These are phyloP conservation scores for Anagrus nilaparvatae DNA, from an alignment of 1,140 invertebrate genomes.

Conservation along the genomic window DNA sequence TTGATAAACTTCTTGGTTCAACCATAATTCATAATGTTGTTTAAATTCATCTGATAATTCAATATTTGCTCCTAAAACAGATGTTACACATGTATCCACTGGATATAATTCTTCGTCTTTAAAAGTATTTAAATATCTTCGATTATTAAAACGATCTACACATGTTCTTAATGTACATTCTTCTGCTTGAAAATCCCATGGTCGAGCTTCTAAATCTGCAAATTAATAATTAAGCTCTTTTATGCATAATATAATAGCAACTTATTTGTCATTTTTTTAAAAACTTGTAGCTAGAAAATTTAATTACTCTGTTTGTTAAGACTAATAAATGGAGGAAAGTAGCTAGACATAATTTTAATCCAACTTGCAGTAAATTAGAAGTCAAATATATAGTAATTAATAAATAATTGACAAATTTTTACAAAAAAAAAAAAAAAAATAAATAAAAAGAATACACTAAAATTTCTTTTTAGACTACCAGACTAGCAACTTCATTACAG, in stretches of 20 bases:
- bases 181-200: constrained; percentile 98
- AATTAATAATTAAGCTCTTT: constrained; percentile 1
- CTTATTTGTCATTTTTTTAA: constrained; percentile 7
- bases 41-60: constrained; percentile 94
- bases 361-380: too few relatives aligned
- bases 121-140: constrained; percentile 62
- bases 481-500: too few relatives aligned
- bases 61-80: constrained; percentile 64
- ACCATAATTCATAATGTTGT: constrained; percentile 91
- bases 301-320: too few relatives aligned
- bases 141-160: constrained; percentile 91
- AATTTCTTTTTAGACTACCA: too few relatives aligned
- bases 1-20: constrained; percentile 93
- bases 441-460: too few relatives aligned
- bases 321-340: too few relatives aligned
- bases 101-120: constrained; percentile 64
- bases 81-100: constrained; percentile 75
- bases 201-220: constrained; percentile 86
- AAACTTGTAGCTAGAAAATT: background rate
- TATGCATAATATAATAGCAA: background rate
- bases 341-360: too few relatives aligned
- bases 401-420: too few relatives aligned
- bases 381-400: too few relatives aligned
- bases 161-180: constrained; percentile 88
- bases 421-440: too few relatives aligned